Evolutionary conservation across 1,140 invertebrate genomes (phyloP), one percentile per base, ranked within the genome.

Genomic region (Euborellia annulipes): DNA sequence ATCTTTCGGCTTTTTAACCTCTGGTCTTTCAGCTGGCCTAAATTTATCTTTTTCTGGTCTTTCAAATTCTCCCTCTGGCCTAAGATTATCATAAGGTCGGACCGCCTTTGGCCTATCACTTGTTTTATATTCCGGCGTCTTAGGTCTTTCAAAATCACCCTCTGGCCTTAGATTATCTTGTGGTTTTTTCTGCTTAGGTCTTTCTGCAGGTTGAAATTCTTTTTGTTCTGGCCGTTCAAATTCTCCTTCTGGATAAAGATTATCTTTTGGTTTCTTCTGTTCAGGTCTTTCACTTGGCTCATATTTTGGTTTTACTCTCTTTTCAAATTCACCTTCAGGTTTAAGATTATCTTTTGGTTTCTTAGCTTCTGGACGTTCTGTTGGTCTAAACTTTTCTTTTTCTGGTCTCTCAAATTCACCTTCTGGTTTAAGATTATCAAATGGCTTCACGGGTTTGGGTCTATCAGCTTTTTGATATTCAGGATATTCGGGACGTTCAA

Each of bases 371-470:
- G 61, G 62, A 49, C 64, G 58, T 54, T 71, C 67, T 4, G 56
- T 62, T 3, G 66, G 64, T n/a, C 58, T 49, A 52, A 57, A 73
- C 20, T 58, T 53, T 0, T 64, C 52, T 47, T 46, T 51, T 37
- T 53, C 50, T 11, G 43, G 53, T 23, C 55, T 52, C 39, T 71
- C 65, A 60, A 76, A 72, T 13, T 72, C 63, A 42, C 76, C 79
- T 61, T 82, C 79, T 0, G 70, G 62, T 54, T 62, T 69, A 0
- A 79, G 54, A 55, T 79, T 80, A 59, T 78, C 75, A 53, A 66
- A 58, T 36, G 68, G 67, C 58, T 65, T 71, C 3, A 68, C 65
- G 47, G 21, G 41, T 39, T 34, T 18, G 1, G 47, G 36, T 36
- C 49, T 23, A 41, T 54, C 56, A 0, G 49, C 60, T 1, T 22